A percentile compares a stretch with the other conserved stretches of the same genome.
Evolutionary conservation across 2,888 invertebrate genomes (phyloP).

Genomic region (Rhaphigaster nebulosa): DNA sequence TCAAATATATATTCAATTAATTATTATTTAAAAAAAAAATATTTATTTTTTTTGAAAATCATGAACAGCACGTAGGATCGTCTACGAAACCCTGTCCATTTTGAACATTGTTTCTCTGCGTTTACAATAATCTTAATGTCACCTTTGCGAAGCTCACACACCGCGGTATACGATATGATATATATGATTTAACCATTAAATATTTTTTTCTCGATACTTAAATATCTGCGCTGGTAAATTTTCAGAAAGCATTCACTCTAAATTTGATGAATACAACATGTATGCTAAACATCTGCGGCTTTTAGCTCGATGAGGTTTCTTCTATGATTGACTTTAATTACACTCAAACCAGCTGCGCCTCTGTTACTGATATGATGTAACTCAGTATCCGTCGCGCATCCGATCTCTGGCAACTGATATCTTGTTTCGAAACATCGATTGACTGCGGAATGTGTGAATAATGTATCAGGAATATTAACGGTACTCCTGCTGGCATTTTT

Average conservation of each 20-base stretch:
- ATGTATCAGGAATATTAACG: neutral
- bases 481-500: neutral
- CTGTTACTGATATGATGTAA: neutral
- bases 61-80: no score
- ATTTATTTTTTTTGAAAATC: no score
- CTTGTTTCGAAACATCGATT: neutral
- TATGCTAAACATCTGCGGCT: neutral
- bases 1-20: no score
- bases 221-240: neutral
- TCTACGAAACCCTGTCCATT: no score
- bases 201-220: neutral
- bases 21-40: no score
- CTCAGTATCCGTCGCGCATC: neutral
- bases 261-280: neutral
- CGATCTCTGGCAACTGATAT: neutral
- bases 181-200: no score
- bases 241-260: neutral
- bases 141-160: no score
- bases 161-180: no score
- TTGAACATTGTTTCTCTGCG: no score
- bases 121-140: no score
- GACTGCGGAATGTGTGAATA: neutral
- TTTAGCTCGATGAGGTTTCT: neutral
- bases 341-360: neutral
- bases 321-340: conserved; percentile 13